Conservation (phyloP, 1,140 invertebrate species). For the Tyrophagus putrescentiae region DNA sequence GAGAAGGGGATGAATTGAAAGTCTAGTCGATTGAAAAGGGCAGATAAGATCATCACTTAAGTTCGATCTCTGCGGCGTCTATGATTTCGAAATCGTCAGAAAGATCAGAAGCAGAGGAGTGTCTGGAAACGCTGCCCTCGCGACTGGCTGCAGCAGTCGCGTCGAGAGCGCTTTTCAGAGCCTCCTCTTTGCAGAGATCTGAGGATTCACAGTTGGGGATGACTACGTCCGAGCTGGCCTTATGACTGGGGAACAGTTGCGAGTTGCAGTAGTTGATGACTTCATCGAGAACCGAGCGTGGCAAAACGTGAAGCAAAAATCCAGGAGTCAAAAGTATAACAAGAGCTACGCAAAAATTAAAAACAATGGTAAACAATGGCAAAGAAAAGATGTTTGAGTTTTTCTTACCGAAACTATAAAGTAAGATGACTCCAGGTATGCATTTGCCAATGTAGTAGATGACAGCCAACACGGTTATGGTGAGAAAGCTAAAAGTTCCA, state of each 20-base stretch:
- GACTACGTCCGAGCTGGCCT: too few species aligned
- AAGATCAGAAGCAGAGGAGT: not conserved
- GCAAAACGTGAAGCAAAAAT: not conserved
- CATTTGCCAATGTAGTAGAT: not conserved
- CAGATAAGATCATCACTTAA: too few species aligned
- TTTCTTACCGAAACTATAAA: not conserved
- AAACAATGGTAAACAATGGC: not conserved
- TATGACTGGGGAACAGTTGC: too few species aligned
- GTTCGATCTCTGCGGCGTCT: not conserved
- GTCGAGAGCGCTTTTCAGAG: too few species aligned
- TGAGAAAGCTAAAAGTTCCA: not conserved
- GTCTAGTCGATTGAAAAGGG: too few species aligned
- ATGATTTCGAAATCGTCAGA: slow-evolving; percentile 6
- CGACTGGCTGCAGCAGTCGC: too few species aligned
- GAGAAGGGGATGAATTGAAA: too few species aligned
- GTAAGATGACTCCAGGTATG: slow-evolving; percentile 3
- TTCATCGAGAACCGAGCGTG: too few species aligned
- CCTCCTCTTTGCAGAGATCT: too few species aligned
- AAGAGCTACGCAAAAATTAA: not conserved
- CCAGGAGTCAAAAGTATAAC: slow-evolving; percentile 9
- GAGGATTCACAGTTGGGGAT: too few species aligned
- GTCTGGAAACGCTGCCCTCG: too few species aligned
- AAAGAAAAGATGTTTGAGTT: not conserved
- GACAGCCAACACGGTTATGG: not conserved
- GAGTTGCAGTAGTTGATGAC: too few species aligned